Conservation (phyloP, 2,797 vertebrate species). For the Margarornis squamiger region DNA sequence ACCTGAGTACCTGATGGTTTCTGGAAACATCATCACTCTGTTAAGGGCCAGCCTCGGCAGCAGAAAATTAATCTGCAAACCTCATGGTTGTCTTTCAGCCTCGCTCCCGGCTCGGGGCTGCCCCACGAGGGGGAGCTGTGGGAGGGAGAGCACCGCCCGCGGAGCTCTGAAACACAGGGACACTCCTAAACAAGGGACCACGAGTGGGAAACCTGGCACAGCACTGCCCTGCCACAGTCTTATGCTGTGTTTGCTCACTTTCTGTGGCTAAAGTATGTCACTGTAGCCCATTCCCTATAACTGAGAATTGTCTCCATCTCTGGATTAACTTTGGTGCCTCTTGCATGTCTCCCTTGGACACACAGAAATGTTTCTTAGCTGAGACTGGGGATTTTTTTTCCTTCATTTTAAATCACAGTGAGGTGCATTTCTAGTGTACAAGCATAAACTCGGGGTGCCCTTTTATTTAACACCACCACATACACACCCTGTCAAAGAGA, state of each 20-base stretch:
- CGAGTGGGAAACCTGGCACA: neutral
- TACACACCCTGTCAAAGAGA: neutral
- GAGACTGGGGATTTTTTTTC: rapidly evolving
- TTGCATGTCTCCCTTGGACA: neutral
- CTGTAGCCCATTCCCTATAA: neutral
- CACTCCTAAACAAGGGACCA: neutral
- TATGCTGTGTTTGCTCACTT: neutral
- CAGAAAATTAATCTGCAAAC: neutral
- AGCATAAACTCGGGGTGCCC: neutral
- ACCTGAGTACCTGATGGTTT: neutral
- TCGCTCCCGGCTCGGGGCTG: neutral
- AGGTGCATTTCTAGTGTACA: neutral
- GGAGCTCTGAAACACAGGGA: neutral
- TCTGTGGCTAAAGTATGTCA: neutral
- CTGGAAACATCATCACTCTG: neutral
- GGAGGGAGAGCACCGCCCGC: neutral
- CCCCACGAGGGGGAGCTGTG: neutral
- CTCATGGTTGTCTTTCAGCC: rapidly evolving
- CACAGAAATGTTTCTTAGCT: neutral
- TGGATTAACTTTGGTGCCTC: neutral
- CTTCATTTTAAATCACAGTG: neutral
- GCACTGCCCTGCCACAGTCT: neutral
- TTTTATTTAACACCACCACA: neutral
- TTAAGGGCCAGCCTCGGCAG: neutral
- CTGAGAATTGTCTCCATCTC: neutral